Evolutionary conservation across 2,113 vertebrate genomes (phyloP).

Genomic region (Craseonycteris thonglongyai): DNA sequence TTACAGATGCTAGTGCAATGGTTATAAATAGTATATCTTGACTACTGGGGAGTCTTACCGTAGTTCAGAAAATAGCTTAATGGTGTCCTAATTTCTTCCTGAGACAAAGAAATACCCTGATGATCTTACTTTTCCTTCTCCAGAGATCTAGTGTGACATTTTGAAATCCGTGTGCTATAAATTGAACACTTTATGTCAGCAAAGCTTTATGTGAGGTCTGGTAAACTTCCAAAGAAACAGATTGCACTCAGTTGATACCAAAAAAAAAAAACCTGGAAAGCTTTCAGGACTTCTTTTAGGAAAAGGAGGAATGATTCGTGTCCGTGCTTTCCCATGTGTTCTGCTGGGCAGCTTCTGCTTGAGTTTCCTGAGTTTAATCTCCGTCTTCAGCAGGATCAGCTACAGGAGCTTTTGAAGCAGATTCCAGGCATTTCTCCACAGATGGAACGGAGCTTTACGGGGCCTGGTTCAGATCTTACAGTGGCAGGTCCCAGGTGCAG

Average conservation of each 20-base stretch:
- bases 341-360: neutral
- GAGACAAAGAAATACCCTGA: accelerated
- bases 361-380: neutral
- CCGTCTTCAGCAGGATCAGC: neutral
- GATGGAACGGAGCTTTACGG: neutral
- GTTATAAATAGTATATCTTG: accelerated
- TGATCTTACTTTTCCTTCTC: neutral
- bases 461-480: neutral
- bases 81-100: neutral
- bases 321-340: neutral
- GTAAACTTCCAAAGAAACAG: neutral
- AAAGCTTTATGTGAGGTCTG: neutral
- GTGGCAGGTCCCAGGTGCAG: neutral
- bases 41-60: neutral
- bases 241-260: neutral
- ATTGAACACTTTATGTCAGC: neutral
- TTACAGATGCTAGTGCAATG: neutral
- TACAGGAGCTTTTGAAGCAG: accelerated
- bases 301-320: neutral
- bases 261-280: neutral
- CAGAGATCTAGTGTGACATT: neutral
- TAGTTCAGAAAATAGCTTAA: neutral
- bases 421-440: neutral
- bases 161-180: accelerated
- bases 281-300: neutral